Percentiles rank a stretch among this genome's conserved stretches.
Conservation (phyloP, 2,888 invertebrate species). For the Bellardia pandia region DNA sequence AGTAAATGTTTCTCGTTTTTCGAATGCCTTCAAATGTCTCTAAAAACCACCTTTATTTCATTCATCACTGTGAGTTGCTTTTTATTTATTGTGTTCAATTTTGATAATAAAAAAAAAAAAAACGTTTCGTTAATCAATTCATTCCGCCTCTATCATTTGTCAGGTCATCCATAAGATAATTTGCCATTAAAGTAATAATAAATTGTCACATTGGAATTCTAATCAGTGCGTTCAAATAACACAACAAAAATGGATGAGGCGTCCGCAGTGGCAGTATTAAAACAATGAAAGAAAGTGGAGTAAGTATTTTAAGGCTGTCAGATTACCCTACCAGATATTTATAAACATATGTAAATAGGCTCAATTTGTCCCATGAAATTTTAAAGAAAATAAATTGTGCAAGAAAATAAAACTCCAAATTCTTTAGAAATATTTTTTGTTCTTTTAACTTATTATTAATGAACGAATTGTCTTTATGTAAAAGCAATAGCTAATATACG, state of each 20-base stretch:
- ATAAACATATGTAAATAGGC: not conserved
- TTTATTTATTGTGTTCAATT: not conserved
- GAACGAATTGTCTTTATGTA: not conserved
- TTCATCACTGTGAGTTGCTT: not conserved
- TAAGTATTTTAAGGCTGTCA: not conserved
- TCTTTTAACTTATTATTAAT: too few relatives aligned
- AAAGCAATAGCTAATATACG: not conserved
- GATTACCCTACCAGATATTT: not conserved
- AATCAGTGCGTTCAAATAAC: slow-evolving; percentile 59
- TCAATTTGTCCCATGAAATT: too few relatives aligned
- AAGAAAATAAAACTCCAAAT: too few relatives aligned
- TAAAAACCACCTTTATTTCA: slow-evolving; percentile 6
- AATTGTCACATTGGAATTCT: slow-evolving; percentile 62
- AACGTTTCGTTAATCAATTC: slow-evolving; percentile 57
- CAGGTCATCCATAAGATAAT: slow-evolving; percentile 57
- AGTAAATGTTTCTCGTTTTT: not conserved
- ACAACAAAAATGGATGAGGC: slow-evolving; percentile 35
- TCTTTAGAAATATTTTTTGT: too few relatives aligned
- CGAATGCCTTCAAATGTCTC: too few relatives aligned
- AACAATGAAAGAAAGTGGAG: not conserved
- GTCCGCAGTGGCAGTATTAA: not conserved
- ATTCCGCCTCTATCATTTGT: slow-evolving; percentile 54
- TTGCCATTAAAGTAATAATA: slow-evolving; percentile 57
- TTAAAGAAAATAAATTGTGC: too few relatives aligned
- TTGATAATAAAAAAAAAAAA: slow-evolving; percentile 36